A percentile compares a stretch with the other conserved stretches of the same genome.
Evolutionary conservation across 2,113 vertebrate genomes (phyloP).

Genomic region (Aramus guarauna): DNA sequence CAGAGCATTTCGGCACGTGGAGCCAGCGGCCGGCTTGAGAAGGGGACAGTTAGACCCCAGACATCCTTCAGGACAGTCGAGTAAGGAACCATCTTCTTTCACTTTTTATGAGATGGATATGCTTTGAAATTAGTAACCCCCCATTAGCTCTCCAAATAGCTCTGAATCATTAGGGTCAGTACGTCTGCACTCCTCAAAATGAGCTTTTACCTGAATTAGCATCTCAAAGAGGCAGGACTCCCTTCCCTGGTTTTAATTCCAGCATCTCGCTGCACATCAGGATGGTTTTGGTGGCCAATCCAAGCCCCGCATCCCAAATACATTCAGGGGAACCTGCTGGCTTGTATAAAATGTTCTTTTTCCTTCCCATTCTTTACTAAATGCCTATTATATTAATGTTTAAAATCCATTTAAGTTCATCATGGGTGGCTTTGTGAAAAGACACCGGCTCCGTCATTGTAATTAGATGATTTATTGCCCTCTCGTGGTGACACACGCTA

Average conservation of each 20-base stretch:
- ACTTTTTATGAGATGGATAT: not conserved
- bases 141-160: constrained; percentile 47
- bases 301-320: constrained; percentile 40
- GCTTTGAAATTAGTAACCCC: constrained; percentile 51
- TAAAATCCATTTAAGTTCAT: constrained; percentile 73
- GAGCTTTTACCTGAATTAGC: constrained; percentile 68
- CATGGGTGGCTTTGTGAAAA: constrained; percentile 31
- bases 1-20: not conserved
- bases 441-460: constrained; percentile 28
- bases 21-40: accelerated
- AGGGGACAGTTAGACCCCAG: not conserved
- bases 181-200: constrained; percentile 38
- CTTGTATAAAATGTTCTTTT: constrained; percentile 62
- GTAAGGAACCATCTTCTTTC: not conserved
- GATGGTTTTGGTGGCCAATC: constrained; percentile 57
- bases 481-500: constrained; percentile 69
- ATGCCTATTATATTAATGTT: constrained; percentile 66
- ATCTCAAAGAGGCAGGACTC: constrained; percentile 53
- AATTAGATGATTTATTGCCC: constrained; percentile 75
- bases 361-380: constrained; percentile 61
- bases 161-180: constrained; percentile 51
- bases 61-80: not conserved
- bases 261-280: not conserved
- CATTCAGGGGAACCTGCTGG: constrained; percentile 45
- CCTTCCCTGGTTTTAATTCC: not conserved